Base-by-base conservation (phyloP, 2,888 invertebrate species). In the Odontocerum albicorne region DNA sequence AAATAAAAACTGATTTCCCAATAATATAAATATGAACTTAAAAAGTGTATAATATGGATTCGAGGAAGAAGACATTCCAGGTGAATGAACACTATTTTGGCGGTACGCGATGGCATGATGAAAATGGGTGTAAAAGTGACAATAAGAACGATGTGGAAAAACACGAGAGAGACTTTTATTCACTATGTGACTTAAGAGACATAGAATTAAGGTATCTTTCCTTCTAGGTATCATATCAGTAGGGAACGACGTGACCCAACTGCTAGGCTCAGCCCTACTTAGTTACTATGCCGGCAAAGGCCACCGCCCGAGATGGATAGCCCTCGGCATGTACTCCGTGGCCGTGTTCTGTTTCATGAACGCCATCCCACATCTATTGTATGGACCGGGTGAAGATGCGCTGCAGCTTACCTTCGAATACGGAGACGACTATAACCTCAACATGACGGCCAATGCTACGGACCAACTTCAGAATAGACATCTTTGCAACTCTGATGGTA, bases 251-350 rank as follows among this genome's bases (percentile, higher is more conserved):
- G 82, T 88, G 60, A 87, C 86, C 63, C 84, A 85, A 67, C 73
- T 87, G 54, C 73, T 87, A 62, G 81, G 85, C 22, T 85, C 86
- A 2, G 78, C 84, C 16, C 75, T 84, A 15, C 68, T 88, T 57
- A 84, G 85, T 58, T 87, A 87, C 65, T 87, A 86, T 66, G 86
- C 84, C 15, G 85, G 86, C 58, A 79, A 81, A 65, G 84, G 86
- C 36, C 86, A 87, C 70, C 75, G 87, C 58, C 88, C 89, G 1
- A 71, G 86, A 64, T 87, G 87, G 86, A 85, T 88, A 66, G 85
- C 86, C 4, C 72, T 84, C 59, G 79, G 80, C 27, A 67, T 80
- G 17, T 71, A 81, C 46, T 79, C 80, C 2, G 81, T 84, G 16
- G 84, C 85, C 1, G 65, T 81, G 2, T 86, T 85, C 66, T 87